These are phyloP conservation scores for Etia nguti DNA, from an alignment of 2,113 vertebrate genomes.

Conservation along the genomic window DNA sequence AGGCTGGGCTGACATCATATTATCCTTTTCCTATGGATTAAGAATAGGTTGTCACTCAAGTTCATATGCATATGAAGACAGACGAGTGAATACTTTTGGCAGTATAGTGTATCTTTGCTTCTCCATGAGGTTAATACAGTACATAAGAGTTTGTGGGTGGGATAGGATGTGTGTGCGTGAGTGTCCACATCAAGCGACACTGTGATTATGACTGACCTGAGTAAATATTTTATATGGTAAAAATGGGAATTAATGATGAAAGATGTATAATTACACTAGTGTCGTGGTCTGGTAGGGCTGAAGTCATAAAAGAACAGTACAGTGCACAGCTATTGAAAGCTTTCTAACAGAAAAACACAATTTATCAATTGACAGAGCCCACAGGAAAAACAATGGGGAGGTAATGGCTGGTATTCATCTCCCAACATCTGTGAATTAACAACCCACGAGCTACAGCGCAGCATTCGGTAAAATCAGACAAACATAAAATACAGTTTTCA, in stretches of 20 bases:
- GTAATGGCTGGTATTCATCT: conserved; percentile 14
- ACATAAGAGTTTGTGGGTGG: neutral
- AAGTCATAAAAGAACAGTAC: conserved; percentile 24
- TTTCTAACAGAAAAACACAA: neutral
- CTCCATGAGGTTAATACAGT: conserved; percentile 2
- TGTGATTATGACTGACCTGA: conserved; percentile 51
- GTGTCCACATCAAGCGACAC: conserved; percentile 11
- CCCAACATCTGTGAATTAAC: conserved; percentile 1
- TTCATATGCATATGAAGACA: neutral
- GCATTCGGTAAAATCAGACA: neutral
- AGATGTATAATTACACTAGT: conserved; percentile 40
- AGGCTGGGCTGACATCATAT: neutral
- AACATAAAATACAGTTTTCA: conserved; percentile 36
- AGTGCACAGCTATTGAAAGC: neutral
- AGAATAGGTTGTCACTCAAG: neutral
- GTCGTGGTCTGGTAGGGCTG: neutral
- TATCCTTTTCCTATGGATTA: neutral
- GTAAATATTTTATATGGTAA: conserved; percentile 53
- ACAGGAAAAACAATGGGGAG: neutral
- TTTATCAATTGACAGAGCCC: neutral
- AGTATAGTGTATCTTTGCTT: neutral
- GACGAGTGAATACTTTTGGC: neutral
- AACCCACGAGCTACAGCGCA: neutral
- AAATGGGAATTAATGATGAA: conserved; percentile 30
- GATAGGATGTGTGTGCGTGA: neutral